These are phyloP conservation scores for Centruroides vittatus DNA, from an alignment of 1,140 invertebrate genomes.

Conservation along the genomic window DNA sequence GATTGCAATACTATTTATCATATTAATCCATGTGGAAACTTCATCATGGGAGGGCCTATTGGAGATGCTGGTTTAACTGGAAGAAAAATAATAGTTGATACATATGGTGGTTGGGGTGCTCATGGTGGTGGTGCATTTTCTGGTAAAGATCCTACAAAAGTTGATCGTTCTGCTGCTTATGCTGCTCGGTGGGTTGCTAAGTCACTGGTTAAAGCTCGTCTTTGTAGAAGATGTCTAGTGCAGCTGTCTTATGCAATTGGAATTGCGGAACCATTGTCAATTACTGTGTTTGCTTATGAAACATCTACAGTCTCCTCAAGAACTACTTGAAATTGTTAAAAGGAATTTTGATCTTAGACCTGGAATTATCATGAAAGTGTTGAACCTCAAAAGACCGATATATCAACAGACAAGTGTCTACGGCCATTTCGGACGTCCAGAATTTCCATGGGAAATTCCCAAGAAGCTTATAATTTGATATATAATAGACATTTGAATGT, in stretches of 20 bases:
- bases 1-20: conserved; percentile 84
- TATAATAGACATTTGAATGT: no score
- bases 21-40: conserved; percentile 92
- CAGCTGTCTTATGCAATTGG: conserved; percentile 96
- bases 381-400: conserved; percentile 87
- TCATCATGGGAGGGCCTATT: conserved; percentile 91
- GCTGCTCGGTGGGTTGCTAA: conserved; percentile 94
- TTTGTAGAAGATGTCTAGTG: conserved; percentile 74
- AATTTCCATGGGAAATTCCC: conserved; percentile 94
- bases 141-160: conserved; percentile 95
- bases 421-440: conserved; percentile 93
- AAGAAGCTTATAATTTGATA: conserved; percentile 45
- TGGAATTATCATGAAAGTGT: conserved; percentile 92
- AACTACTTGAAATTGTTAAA: conserved; percentile 81
- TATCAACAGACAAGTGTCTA: conserved; percentile 96
- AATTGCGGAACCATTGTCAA: conserved; percentile 85
- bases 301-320: conserved; percentile 74
- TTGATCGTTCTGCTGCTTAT: conserved; percentile 91
- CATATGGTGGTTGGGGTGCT: conserved; percentile 96
- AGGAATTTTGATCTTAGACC: conserved; percentile 98
- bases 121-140: conserved; percentile 93
- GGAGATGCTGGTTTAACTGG: conserved; percentile 88
- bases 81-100: conserved; percentile 95
- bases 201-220: conserved; percentile 73
- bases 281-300: conserved; percentile 93